A percentile compares a stretch with the other conserved stretches of the same genome.
Conservation (phyloP, 1,140 invertebrate genomes). For the Asbolus verrucosus region DNA sequence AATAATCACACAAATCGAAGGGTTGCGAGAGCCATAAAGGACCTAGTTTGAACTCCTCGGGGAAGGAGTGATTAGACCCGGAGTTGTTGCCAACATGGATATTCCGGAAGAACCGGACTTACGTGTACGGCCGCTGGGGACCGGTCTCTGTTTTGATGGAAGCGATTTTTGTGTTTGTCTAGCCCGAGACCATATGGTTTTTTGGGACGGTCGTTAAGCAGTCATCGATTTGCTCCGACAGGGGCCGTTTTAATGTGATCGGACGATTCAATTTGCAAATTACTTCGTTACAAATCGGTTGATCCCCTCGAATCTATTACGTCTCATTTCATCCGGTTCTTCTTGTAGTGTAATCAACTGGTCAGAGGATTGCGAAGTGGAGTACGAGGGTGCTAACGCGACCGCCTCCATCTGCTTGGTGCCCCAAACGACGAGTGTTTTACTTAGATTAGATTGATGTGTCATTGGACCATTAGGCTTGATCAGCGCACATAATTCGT, state of each 20-base stretch:
- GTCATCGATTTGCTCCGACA: slow-evolving; percentile 7
- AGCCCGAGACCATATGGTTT: too few species aligned
- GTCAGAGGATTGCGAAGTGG: slow-evolving; percentile 20
- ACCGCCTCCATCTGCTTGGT: slow-evolving; percentile 54
- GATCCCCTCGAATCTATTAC: slow-evolving; percentile 47
- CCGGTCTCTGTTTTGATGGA: slow-evolving; percentile 34
- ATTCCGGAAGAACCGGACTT: slow-evolving; percentile 33
- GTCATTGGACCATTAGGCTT: slow-evolving; percentile 48
- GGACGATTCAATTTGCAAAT: slow-evolving; percentile 56
- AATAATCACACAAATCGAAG: slow-evolving; percentile 31
- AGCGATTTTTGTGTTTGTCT: slow-evolving; percentile 22
- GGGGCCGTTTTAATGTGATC: slow-evolving; percentile 45
- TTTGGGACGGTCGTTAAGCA: slow-evolving; percentile 2
- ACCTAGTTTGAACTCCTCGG: slow-evolving; percentile 29
- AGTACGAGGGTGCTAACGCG: slow-evolving; percentile 40
- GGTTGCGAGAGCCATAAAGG: slow-evolving; percentile 17
- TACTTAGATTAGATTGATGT: slow-evolving; percentile 53
- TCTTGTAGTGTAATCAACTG: slow-evolving; percentile 37
- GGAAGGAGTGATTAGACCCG: slow-evolving; percentile 25
- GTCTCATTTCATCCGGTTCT: slow-evolving; percentile 46
- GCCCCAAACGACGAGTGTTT: slow-evolving; percentile 47
- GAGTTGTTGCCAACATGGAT: slow-evolving; percentile 32
- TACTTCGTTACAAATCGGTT: slow-evolving; percentile 48
- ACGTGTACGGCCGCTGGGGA: slow-evolving; percentile 15
- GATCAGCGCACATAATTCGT: slow-evolving; percentile 42